phyloP scores from a whole-genome alignment of 2,113 vertebrate species.

The Anolis sagrei region DNA sequence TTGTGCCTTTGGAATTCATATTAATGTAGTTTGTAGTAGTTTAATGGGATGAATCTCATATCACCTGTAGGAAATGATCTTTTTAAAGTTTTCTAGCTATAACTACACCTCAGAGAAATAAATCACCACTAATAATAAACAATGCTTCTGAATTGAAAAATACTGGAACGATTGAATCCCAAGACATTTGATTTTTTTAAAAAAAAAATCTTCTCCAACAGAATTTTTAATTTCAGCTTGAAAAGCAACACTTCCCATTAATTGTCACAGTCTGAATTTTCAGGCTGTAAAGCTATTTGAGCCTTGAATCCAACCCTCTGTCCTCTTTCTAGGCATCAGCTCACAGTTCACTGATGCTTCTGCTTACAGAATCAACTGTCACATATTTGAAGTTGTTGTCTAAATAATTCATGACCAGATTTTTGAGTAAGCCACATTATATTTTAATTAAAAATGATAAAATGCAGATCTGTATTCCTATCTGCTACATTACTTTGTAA shows the following conservation, averaged over 20 bases:
- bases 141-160: too few species aligned
- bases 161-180: too few species aligned
- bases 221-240: not conserved
- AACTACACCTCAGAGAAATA: too few species aligned
- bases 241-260: not conserved
- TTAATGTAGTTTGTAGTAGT: too few species aligned
- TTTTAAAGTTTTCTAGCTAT: too few species aligned
- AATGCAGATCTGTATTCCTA: constrained; percentile 8
- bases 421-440: constrained; percentile 13
- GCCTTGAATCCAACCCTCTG: not conserved
- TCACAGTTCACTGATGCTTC: constrained; percentile 1
- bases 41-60: too few species aligned
- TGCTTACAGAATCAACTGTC: constrained; percentile 15
- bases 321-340: not conserved
- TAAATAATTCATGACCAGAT: constrained; percentile 37
- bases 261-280: not conserved
- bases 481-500: constrained; percentile 44
- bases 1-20: too few species aligned
- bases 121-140: too few species aligned
- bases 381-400: constrained; percentile 12
- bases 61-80: too few species aligned
- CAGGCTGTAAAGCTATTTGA: not conserved
- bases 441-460: constrained; percentile 58
- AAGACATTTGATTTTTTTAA: too few species aligned
- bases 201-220: too few species aligned